phyloP scores from a whole-genome alignment of 2,888 invertebrate species.

The Acanthococcus lagerstroemiae region DNA sequence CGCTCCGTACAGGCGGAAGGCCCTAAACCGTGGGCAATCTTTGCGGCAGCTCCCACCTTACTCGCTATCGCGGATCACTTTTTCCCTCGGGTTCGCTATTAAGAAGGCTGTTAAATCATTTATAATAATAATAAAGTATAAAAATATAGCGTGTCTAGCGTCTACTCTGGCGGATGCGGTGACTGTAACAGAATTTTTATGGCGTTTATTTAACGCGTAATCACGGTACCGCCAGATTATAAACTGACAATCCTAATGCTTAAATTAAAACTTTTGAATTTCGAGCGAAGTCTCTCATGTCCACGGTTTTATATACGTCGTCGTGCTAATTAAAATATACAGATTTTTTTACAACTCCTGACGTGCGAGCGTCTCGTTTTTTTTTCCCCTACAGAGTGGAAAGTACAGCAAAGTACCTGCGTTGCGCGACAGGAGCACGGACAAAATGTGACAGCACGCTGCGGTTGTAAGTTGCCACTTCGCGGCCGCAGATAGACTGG shows the following conservation, averaged over 20 bases:
- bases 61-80: conserved; percentile 27
- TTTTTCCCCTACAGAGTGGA: no score
- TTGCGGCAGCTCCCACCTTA: conserved; percentile 29
- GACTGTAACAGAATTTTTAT: conserved; percentile 15
- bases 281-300: no score
- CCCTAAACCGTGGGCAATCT: conserved; percentile 23
- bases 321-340: no score
- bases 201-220: conserved; percentile 14
- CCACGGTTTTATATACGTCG: no score
- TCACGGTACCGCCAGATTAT: background rate
- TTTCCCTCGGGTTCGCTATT: conserved; percentile 16
- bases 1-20: conserved; percentile 27
- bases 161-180: conserved; percentile 5
- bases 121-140: conserved; percentile 23
- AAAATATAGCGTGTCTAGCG: conserved; percentile 26
- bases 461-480: no score
- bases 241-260: conserved; percentile 3
- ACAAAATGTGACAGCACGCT: no score
- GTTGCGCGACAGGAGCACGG: no score
- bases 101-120: conserved; percentile 27
- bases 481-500: no score
- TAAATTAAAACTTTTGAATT: background rate
- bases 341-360: no score
- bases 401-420: no score
- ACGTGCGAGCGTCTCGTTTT: no score